phyloP scores from a whole-genome alignment of 2,113 vertebrate genomes.

The Plectropomus leopardus region DNA sequence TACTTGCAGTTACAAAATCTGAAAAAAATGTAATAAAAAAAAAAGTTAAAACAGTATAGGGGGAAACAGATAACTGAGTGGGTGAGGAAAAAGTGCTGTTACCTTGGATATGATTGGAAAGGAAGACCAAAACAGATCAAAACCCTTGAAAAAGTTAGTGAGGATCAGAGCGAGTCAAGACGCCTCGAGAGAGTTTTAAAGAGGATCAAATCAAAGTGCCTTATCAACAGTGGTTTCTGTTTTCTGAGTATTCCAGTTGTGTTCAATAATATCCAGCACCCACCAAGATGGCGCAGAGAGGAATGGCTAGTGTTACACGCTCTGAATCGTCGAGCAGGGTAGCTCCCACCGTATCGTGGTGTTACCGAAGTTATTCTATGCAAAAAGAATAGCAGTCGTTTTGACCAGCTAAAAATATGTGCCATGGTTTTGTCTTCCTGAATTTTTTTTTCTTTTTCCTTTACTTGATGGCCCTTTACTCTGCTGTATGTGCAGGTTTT shows the following conservation, averaged over 20 bases:
- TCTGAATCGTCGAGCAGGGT: conserved; percentile 68
- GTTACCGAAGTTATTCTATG: conserved; percentile 86
- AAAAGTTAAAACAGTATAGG: conserved; percentile 59
- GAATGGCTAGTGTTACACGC: conserved; percentile 66
- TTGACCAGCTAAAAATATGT: conserved; percentile 87
- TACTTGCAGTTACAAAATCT: conserved; percentile 88
- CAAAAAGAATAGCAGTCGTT: conserved; percentile 87
- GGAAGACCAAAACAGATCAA: conserved; percentile 78
- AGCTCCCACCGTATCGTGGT: conserved; percentile 61
- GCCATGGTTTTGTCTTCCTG: conserved; percentile 89
- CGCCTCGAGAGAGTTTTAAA: conserved; percentile 49
- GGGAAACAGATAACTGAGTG: conserved; percentile 38
- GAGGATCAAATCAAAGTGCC: conserved; percentile 85
- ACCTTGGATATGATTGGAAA: conserved; percentile 80
- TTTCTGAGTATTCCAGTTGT: conserved; percentile 83
- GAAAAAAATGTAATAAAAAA: conserved; percentile 62
- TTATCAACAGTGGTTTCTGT: conserved; percentile 85
- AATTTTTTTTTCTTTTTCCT: conserved; percentile 63
- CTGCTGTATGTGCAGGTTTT: conserved; percentile 73
- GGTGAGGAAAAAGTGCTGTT: conserved; percentile 72
- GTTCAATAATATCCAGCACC: conserved; percentile 84
- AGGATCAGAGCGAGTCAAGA: conserved; percentile 53
- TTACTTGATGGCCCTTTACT: conserved; percentile 73
- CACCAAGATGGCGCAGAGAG: conserved; percentile 76
- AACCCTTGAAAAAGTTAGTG: conserved; percentile 45